Base-by-base conservation (phyloP, 2,888 invertebrate species). In the Pterostichus madidus region DNA sequence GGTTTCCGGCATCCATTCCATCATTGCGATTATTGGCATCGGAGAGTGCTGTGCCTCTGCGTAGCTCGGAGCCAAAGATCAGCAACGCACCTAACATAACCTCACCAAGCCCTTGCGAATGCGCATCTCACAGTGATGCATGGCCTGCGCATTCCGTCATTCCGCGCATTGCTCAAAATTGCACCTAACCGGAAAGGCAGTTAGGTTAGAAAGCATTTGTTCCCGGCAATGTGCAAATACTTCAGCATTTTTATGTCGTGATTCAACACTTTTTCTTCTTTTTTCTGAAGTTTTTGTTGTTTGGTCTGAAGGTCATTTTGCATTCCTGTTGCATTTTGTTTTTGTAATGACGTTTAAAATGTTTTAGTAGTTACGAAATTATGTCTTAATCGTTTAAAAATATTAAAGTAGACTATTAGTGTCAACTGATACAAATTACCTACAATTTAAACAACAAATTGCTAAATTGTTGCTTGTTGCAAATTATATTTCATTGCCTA, bases 401-500 rank as follows among this genome's bases (percentile, higher is more conserved):
- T 64, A 64, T 64, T 64, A 64, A 71, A 71, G 44, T 71, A 11
- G 68, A 71, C 44, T 44, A 71, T 71, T 71, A 44, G 44, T 44
- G 68, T 71, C 68, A 71, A 71, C 68, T 44, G 68, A 11, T 44
- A 71, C 68, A 71, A 71, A 71, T 71, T 71, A 44, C 68, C 46
- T 8, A 39, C 39, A 71, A 71, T 71, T 71, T 71, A 71, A 39
- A 44, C 68, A 44, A 71, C 68, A 71, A 71, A 44, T 71, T 71
- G 68, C 68, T 44, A 71, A 71, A 71, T 44, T 71, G 15, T 17
- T 44, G 68, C 39, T 44, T 71, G 15, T 17, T 44, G 68, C 39
- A 71, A 71, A 71, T 71, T 71, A 71, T 46, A 71, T 44, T 71
- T 71, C 68, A 71, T 71, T 71, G 68, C 68, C 68, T 71, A 71